Percentiles rank a stretch among this genome's conserved stretches.
phyloP scores from a whole-genome alignment of 2,888 invertebrate species.

The Volucella bombylans region DNA sequence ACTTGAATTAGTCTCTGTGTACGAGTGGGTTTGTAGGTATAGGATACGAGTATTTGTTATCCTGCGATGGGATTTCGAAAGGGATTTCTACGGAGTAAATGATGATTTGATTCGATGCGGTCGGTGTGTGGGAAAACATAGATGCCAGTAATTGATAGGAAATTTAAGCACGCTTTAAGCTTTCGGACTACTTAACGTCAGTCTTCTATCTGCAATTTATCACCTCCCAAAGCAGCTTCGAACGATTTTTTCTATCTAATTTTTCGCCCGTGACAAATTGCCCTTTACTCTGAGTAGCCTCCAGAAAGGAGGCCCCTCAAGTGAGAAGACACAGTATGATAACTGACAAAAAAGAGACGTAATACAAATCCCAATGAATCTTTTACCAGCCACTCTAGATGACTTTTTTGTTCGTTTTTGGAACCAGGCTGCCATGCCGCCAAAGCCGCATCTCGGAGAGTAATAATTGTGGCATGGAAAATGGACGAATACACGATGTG shows the following conservation, averaged over 20 bases:
- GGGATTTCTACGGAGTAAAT: slow-evolving; percentile 28
- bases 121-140: slow-evolving; percentile 15
- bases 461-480: slow-evolving; percentile 58
- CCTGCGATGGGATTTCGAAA: slow-evolving; percentile 38
- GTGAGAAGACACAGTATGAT: slow-evolving; percentile 33
- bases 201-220: slow-evolving; percentile 54
- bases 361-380: slow-evolving; percentile 66
- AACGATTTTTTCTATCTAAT: slow-evolving; percentile 34
- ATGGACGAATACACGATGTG: slow-evolving; percentile 10
- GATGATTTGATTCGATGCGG: slow-evolving; percentile 51
- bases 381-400: slow-evolving; percentile 6
- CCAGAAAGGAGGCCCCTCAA: slow-evolving; percentile 8
- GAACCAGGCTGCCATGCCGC: slow-evolving; percentile 45
- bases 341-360: slow-evolving; percentile 35
- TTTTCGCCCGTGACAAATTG: slow-evolving; percentile 58
- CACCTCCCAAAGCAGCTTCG: slow-evolving; percentile 24
- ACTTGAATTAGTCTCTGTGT: slow-evolving; percentile 80
- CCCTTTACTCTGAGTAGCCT: slow-evolving; percentile 29
- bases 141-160: slow-evolving; percentile 37
- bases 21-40: slow-evolving; percentile 40
- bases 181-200: slow-evolving; percentile 51
- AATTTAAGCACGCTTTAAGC: slow-evolving; percentile 34
- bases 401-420: slow-evolving; percentile 52
- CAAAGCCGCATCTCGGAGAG: slow-evolving; percentile 47
- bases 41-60: slow-evolving; percentile 50